phyloP scores from a whole-genome alignment of 1,140 invertebrate species.

The Drosophila rhopaloa region DNA sequence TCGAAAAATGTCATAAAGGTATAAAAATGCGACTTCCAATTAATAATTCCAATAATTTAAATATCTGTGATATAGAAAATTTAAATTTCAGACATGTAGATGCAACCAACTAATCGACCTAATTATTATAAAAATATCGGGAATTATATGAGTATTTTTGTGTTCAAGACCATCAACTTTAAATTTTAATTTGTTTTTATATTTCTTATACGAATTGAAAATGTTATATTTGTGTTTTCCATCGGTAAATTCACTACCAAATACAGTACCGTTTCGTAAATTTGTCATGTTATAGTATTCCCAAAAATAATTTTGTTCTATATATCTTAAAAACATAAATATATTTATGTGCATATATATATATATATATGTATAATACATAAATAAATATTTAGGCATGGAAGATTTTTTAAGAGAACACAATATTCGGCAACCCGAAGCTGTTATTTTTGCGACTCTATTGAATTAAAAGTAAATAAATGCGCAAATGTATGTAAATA shows the following conservation, averaged over 20 bases:
- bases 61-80: neutral
- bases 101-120: neutral
- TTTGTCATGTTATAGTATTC: conserved; percentile 18
- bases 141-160: neutral
- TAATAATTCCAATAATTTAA: neutral
- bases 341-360: conserved; percentile 4
- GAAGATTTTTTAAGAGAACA: no score
- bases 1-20: neutral
- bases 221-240: neutral
- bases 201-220: neutral
- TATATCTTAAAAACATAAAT: neutral
- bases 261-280: neutral
- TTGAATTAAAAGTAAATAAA: neutral
- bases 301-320: neutral
- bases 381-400: neutral
- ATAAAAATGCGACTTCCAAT: neutral
- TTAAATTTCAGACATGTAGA: neutral
- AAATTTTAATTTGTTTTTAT: neutral
- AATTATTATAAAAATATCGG: neutral
- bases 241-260: no score
- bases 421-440: conserved; percentile 22
- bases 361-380: neutral
- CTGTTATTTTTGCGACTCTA: neutral
- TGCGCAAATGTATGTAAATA: conserved; percentile 1
- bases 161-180: neutral